These are phyloP conservation scores for Lycaon pictus DNA, from an alignment of 2,113 vertebrate species.

Conservation along the genomic window DNA sequence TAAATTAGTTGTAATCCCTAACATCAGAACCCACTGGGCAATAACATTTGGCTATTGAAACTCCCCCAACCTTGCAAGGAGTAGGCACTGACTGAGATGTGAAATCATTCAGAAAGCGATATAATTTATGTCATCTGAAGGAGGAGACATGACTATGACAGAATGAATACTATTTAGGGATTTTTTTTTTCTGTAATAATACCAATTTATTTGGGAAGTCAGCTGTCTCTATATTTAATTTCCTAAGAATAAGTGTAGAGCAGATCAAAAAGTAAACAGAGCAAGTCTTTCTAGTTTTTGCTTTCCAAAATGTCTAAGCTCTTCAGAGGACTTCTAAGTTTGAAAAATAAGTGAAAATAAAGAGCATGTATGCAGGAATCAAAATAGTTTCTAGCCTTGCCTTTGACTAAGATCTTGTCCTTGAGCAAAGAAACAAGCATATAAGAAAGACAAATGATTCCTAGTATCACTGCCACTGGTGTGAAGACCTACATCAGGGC, in stretches of 20 bases:
- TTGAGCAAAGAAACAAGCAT: neutral
- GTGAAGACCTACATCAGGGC: neutral
- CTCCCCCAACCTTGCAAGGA: neutral
- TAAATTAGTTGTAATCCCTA: neutral
- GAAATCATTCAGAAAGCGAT: neutral
- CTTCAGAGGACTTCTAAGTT: neutral
- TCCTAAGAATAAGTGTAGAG: neutral
- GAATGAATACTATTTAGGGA: neutral
- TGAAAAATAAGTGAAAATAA: neutral
- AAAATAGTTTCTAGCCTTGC: neutral
- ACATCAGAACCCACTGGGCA: neutral
- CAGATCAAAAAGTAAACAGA: neutral
- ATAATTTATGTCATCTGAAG: neutral
- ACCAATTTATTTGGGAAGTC: neutral
- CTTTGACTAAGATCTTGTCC: neutral
- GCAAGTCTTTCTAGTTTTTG: neutral
- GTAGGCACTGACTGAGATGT: neutral
- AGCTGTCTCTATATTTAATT: neutral
- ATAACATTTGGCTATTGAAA: neutral
- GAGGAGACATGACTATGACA: neutral
- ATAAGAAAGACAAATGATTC: neutral
- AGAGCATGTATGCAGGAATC: neutral
- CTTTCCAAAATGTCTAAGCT: neutral
- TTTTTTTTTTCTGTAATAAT: neutral
- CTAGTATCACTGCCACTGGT: neutral